Base-by-base conservation (phyloP, 2,113 vertebrate species). In the Elachura formosa region DNA sequence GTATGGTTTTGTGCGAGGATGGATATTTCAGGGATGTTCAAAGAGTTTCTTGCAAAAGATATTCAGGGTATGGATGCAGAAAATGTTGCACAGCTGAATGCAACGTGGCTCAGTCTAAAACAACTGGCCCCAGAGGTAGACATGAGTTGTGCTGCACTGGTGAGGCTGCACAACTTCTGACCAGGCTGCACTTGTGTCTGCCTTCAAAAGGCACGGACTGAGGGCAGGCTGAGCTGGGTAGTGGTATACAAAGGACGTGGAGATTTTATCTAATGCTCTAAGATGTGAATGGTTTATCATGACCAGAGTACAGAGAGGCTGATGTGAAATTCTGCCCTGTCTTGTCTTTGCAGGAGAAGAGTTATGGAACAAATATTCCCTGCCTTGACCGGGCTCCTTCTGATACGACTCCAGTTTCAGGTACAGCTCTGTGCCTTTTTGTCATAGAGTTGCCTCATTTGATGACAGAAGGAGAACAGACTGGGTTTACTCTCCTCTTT, bases 331-430 rank as follows among this genome's bases (percentile, higher is more conserved):
- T 25, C 77, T 80, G 18, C 26, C 41, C 8, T 61, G 9, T 74
- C 40, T 95, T 95, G 54, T 83, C 41, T 80, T 94, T 94, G n/a
- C 92, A 98, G 98, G 45, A 54, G 54, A 94, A 63, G 33, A 94
- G 23, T 56, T 93, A 97, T 4, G 97, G 94, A 24, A 48, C 80
- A 15, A 81, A 67, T 64, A 4, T 98, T 91, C 43, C 48, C 33
- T 98, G 98, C 72, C 25, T 46, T 25, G 89, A 97, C 51, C 85
- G 11, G 56, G 1, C 2, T 9, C 97, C 98, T 9, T 98, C 98
- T 6, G 10, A 94, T 21, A 16, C 40, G 0, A 16, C 97, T 89
- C 98, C 98, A 0, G 87, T 85, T 25, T 98, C 98, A 97, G 98
- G 98, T 98, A 96, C 4, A 8, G 5, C 14, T 24, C 51, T 78